Evolutionary conservation across 2,888 invertebrate genomes (phyloP).

Genomic region (Microctonus aethiopoides): DNA sequence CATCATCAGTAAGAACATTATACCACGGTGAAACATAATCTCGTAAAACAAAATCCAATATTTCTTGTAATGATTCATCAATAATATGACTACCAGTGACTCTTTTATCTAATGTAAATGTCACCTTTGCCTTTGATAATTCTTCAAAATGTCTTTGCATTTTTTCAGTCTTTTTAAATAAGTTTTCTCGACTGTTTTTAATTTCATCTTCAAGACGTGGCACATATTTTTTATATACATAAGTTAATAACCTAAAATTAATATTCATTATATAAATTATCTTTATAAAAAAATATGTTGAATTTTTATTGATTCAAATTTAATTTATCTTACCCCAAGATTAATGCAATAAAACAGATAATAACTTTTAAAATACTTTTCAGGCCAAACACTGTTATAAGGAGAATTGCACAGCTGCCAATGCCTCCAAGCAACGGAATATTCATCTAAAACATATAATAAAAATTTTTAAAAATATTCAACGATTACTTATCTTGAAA

Average conservation of each 20-base stretch:
- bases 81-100: conserved; percentile 88
- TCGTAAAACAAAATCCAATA: conserved; percentile 81
- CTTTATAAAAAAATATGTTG: not conserved
- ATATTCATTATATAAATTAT: conserved; percentile 9
- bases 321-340: conserved; percentile 56
- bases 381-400: conserved; percentile 58
- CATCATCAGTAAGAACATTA: conserved; percentile 75
- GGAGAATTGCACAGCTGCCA: conserved; percentile 57
- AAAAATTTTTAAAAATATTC: conserved; percentile 5
- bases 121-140: conserved; percentile 58
- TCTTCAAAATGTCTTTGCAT: conserved; percentile 58
- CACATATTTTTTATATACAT: conserved; percentile 60
- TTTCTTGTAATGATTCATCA: conserved; percentile 87
- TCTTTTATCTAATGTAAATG: conserved; percentile 70
- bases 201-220: conserved; percentile 58
- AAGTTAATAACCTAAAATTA: conserved; percentile 55
- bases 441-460: conserved; percentile 61
- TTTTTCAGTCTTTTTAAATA: conserved; percentile 63
- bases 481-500: not conserved
- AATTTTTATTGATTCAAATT: not conserved
- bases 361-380: conserved; percentile 56
- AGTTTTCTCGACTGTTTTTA: conserved; percentile 59
- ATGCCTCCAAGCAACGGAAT: conserved; percentile 58
- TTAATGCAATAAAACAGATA: conserved; percentile 54
- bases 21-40: conserved; percentile 87